phyloP scores from a whole-genome alignment of 2,113 vertebrate genomes.

The Onychorhynchus coronatus region DNA sequence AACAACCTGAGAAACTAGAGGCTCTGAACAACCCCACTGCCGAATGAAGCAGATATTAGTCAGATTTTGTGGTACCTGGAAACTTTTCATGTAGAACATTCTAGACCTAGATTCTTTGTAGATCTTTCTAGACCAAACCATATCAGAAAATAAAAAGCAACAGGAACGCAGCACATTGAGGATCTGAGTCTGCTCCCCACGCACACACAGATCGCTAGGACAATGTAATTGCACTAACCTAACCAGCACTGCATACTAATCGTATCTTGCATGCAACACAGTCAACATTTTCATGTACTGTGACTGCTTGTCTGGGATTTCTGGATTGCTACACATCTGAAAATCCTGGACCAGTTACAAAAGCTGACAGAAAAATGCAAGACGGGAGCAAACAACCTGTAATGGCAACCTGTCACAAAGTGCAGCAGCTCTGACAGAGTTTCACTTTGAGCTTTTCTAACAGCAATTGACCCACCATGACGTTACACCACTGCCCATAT shows the following conservation, averaged over 20 bases:
- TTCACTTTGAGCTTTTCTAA: background rate
- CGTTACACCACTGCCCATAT: background rate
- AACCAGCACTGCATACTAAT: background rate
- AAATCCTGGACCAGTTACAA: background rate
- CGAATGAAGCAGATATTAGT: background rate
- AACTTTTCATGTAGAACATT: background rate
- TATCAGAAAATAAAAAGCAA: background rate
- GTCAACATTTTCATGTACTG: accelerated
- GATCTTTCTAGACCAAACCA: background rate
- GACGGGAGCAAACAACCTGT: background rate
- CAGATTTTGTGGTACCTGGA: background rate
- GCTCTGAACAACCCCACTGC: background rate
- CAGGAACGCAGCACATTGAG: background rate
- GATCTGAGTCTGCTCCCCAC: accelerated
- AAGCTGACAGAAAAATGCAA: background rate
- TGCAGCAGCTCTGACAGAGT: background rate
- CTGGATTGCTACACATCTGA: background rate
- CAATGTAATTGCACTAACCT: accelerated
- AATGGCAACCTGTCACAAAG: background rate
- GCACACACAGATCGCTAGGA: accelerated
- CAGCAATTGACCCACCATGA: background rate
- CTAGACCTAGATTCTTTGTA: background rate
- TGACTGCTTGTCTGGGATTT: background rate
- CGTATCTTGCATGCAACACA: background rate
- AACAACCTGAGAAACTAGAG: background rate